Conservation (phyloP, 23 tunicate species). For the Halocynthia roretzi region DNA sequence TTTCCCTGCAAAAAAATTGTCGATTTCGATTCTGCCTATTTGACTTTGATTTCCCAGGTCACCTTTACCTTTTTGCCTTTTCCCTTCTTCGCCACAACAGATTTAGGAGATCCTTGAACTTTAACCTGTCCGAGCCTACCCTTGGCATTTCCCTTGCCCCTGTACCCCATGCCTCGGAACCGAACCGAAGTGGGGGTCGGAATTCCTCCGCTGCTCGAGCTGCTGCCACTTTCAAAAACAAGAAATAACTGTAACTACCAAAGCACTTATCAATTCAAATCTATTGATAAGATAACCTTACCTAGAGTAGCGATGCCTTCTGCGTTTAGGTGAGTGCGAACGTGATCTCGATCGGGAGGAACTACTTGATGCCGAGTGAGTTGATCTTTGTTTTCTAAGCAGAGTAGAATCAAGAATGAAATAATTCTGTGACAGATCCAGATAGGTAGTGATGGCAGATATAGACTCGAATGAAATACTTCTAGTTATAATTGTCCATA, state of each 20-base stretch:
- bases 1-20: slow-evolving; percentile 31
- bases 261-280: too few relatives aligned
- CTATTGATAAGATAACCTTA: too few relatives aligned
- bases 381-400: neutral
- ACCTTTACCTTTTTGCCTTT: slow-evolving; percentile 20
- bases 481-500: too few relatives aligned
- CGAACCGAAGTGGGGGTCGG: too few relatives aligned
- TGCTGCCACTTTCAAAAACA: too few relatives aligned
- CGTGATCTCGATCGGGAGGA: slow-evolving; percentile 56
- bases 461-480: neutral
- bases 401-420: neutral
- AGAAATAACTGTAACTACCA: too few relatives aligned
- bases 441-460: slow-evolving; percentile 1
- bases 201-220: too few relatives aligned
- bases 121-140: too few relatives aligned
- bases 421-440: neutral
- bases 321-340: slow-evolving; percentile 66
- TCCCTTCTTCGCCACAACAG: neutral
- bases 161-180: too few relatives aligned
- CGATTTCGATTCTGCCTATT: neutral
- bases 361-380: slow-evolving; percentile 14
- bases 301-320: slow-evolving; percentile 13
- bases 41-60: neutral
- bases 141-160: too few relatives aligned
- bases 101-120: neutral